A percentile compares a stretch with the other conserved stretches of the same genome.
Evolutionary conservation across 2,113 vertebrate species (phyloP).

Genomic region (Coptodon rendalli): DNA sequence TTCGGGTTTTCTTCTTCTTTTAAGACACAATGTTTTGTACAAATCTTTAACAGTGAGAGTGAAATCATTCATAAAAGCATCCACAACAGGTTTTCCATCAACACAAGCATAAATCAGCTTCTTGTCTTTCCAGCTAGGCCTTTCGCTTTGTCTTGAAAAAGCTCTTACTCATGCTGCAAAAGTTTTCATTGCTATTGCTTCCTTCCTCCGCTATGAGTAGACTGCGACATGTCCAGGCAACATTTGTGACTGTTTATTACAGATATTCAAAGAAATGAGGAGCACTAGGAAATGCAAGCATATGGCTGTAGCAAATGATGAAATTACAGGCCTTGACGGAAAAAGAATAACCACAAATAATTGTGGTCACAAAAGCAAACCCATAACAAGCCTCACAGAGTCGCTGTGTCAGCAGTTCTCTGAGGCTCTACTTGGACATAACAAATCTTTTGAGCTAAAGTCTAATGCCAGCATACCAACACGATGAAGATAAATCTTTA

Average conservation of each 20-base stretch:
- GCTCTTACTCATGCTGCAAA: not conserved
- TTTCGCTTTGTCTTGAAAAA: not conserved
- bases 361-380: not conserved
- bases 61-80: not conserved
- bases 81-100: not conserved
- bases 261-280: not conserved
- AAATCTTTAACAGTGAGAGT: not conserved
- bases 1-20: not conserved
- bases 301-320: not conserved
- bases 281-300: not conserved
- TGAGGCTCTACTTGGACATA: not conserved
- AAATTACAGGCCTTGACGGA: not conserved
- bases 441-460: not conserved
- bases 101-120: not conserved
- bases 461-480: not conserved
- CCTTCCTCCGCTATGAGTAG: fast-evolving
- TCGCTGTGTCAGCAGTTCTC: not conserved
- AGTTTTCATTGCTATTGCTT: not conserved
- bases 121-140: not conserved
- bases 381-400: not conserved
- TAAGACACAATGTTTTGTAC: not conserved
- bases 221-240: not conserved
- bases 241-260: not conserved
- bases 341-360: not conserved
- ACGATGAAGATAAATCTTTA: not conserved